These are phyloP conservation scores for Pyxicephalus adspersus DNA, from an alignment of 2,113 vertebrate species.

Conservation along the genomic window DNA sequence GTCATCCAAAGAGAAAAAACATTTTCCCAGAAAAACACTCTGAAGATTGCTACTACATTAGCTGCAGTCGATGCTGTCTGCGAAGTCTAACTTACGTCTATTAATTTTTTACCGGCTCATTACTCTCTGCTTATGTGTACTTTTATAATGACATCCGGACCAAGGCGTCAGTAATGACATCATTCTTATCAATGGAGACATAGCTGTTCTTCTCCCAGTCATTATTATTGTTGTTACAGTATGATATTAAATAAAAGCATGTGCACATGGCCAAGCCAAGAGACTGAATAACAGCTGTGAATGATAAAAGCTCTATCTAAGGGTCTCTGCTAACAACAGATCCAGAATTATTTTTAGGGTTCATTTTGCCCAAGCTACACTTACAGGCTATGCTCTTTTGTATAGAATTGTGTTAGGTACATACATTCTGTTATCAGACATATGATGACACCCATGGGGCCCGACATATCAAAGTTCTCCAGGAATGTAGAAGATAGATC, in stretches of 20 bases:
- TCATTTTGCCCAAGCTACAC: too few species aligned
- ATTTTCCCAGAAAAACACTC: conserved; percentile 57
- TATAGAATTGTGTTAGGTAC: too few species aligned
- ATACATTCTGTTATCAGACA: too few species aligned
- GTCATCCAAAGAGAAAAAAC: conserved; percentile 47
- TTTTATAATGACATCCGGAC: conserved; percentile 47
- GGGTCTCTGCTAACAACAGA: background rate
- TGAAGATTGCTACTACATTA: conserved; percentile 54
- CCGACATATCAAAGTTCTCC: too few species aligned
- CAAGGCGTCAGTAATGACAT: conserved; percentile 31
- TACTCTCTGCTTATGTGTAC: conserved; percentile 4
- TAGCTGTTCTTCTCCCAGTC: background rate
- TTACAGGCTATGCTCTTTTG: too few species aligned
- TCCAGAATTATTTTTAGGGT: too few species aligned
- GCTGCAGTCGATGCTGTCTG: conserved; percentile 48
- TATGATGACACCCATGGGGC: too few species aligned
- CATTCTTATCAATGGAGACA: conserved; percentile 27
- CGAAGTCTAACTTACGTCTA: conserved; percentile 39
- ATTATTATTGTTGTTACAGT: conserved; percentile 3
- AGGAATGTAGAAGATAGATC: too few species aligned
- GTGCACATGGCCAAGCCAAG: background rate
- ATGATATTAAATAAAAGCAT: background rate
- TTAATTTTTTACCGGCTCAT: conserved; percentile 42
- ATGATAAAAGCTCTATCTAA: background rate
- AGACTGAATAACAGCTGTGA: background rate